Base-by-base conservation (phyloP, 1,140 invertebrate species). In the Heliconius melpomene region DNA sequence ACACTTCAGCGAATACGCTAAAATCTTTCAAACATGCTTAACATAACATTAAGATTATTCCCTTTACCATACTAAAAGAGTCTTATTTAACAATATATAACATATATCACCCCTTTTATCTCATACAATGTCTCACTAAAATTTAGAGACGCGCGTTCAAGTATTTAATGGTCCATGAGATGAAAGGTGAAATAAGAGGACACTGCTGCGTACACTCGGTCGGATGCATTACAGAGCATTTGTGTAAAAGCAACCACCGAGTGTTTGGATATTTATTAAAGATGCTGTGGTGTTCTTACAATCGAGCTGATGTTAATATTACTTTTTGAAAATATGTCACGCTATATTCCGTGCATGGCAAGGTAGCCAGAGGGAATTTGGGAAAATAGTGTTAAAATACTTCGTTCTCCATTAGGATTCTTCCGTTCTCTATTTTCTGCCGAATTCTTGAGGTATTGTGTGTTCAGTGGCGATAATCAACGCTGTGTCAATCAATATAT, bases 131-230 rank as follows among this genome's bases (percentile, higher is more conserved):
- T 72, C n/a, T 72, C 71, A 29, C 50, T 26, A 72, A 77, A 70
- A 36, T 77, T 70, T 72, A 77, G 74, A 20, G 66, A 77, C 46
- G 70, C 70, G 40, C 20, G 76, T 72, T 77, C 76, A 77, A 77
- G 76, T 52, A 77, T 72, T 77, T 77, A 77, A 77, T 77, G 76
- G 29, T 77, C 70, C 70, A 77, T 77, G 52, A 72, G 76, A 77
- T 54, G 76, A 77, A 66, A 77, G 76, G 76, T 77, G 76, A 77
- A 77, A 54, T 77, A 72, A 36, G 70, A 40, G 76, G 70, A 77
- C 46, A 66, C 66, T 66, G 9, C 50, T 18, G 18, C 18, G 76
- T 77, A 40, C 32, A 54, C 5, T 46, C 40, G 40, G 23, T 29
- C 40, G 66, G 29, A 72, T 77, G 76, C 76, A 77, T 77, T 66